Percentiles rank a stretch among this genome's conserved stretches.
These are phyloP conservation scores for Meloidogyne chitwoodi DNA, from an alignment of 1,140 invertebrate species.

Conservation along the genomic window DNA sequence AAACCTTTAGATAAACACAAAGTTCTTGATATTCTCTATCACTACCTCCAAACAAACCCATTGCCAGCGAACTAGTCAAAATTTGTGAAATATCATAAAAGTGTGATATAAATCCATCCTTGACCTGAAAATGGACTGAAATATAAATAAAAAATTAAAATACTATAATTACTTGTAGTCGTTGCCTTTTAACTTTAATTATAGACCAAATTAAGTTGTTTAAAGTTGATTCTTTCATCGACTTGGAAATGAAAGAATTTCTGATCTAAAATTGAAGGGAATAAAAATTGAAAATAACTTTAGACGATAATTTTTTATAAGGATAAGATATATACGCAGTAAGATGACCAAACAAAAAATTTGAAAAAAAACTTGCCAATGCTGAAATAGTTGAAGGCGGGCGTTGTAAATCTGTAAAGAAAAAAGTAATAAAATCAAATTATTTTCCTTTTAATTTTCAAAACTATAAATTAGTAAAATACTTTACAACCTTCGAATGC, in stretches of 20 bases:
- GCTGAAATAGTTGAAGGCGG: constrained; percentile 42
- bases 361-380: not conserved
- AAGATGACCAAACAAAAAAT: no score
- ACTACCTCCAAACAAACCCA: constrained; percentile 41
- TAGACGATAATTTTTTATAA: no score
- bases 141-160: not conserved
- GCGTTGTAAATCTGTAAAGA: constrained; percentile 39
- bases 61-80: constrained; percentile 29
- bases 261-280: constrained; percentile 1
- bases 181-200: constrained; percentile 33
- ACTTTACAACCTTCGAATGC: constrained; percentile 27
- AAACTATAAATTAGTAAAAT: not conserved
- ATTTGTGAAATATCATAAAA: constrained; percentile 49
- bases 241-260: constrained; percentile 32
- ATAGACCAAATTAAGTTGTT: constrained; percentile 47
- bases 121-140: constrained; percentile 25
- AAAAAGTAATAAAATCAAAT: no score
- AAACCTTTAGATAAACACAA: constrained; percentile 42
- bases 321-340: no score
- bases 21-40: constrained; percentile 40
- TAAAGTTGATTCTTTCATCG: constrained; percentile 42
- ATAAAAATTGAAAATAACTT: not conserved
- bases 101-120: constrained; percentile 41
- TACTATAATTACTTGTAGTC: constrained; percentile 14
- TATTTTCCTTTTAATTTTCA: no score